Conservation (phyloP, 2,797 vertebrate genomes). For the Enteromius mattozi region DNA sequence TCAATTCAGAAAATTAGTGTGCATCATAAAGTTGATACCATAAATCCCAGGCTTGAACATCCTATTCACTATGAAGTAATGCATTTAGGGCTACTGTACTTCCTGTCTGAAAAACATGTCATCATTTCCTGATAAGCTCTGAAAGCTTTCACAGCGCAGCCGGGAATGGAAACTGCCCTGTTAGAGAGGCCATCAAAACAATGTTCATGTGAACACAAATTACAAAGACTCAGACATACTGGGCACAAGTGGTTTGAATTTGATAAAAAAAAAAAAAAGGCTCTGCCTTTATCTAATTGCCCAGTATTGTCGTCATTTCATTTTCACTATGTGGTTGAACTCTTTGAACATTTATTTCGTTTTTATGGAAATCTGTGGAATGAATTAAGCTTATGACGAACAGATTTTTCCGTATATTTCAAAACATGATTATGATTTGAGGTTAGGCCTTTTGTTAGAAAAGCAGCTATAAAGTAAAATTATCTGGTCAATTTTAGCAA, state of each 20-base stretch:
- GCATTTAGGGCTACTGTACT: conserved; percentile 60
- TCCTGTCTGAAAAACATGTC: conserved; percentile 53
- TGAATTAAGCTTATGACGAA: conserved; percentile 50
- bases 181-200: conserved; percentile 25
- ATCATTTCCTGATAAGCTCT: conserved; percentile 52
- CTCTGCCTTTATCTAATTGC: conserved; percentile 48
- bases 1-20: background rate
- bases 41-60: conserved; percentile 42
- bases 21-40: background rate
- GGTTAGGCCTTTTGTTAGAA: conserved; percentile 26
- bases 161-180: conserved; percentile 3
- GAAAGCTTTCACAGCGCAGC: conserved; percentile 24
- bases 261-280: background rate
- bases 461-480: conserved; percentile 12
- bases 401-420: conserved; percentile 39
- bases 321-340: conserved; percentile 52
- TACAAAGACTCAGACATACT: conserved; percentile 9
- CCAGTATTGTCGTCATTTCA: conserved; percentile 45
- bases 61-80: conserved; percentile 53
- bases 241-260: conserved; percentile 48
- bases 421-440: conserved; percentile 38
- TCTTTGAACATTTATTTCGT: conserved; percentile 49
- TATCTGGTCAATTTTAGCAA: conserved; percentile 45
- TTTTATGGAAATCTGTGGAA: conserved; percentile 46
- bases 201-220: conserved; percentile 33